These are phyloP conservation scores for Trichogramma evanescens DNA, from an alignment of 2,888 invertebrate genomes.

Conservation along the genomic window DNA sequence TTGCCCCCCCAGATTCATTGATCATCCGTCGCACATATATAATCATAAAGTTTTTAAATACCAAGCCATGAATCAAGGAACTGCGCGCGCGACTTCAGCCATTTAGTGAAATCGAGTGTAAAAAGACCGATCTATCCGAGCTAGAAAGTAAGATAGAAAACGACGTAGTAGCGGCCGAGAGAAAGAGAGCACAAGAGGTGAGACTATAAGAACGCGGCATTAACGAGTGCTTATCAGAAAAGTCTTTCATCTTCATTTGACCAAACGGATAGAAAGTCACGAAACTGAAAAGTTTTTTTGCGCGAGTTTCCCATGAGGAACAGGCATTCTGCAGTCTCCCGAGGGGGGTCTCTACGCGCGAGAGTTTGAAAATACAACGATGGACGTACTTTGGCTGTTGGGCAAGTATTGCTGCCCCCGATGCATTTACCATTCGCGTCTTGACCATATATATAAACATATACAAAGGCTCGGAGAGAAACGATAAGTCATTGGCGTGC, in stretches of 20 bases:
- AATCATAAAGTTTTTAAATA: slow-evolving; percentile 21
- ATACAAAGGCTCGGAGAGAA: not conserved
- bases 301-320: too few relatives aligned
- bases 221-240: slow-evolving; percentile 26
- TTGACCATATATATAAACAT: too few relatives aligned
- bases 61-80: slow-evolving; percentile 7
- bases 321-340: too few relatives aligned
- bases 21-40: slow-evolving; percentile 18
- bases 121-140: slow-evolving; percentile 4
- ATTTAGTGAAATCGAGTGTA: slow-evolving; percentile 19
- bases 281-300: slow-evolving; percentile 20
- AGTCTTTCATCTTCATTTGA: slow-evolving; percentile 32
- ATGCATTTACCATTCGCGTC: not conserved
- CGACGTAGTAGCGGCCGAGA: not conserved
- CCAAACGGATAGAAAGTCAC: slow-evolving; percentile 20
- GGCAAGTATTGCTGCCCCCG: too few relatives aligned
- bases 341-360: too few relatives aligned
- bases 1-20: slow-evolving; percentile 3
- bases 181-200: not conserved
- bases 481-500: slow-evolving; percentile 24
- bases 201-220: slow-evolving; percentile 1
- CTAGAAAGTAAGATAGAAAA: not conserved
- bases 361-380: too few relatives aligned
- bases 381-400: too few relatives aligned
- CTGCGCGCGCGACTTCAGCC: not conserved